Evolutionary conservation across 1,140 invertebrate genomes (phyloP).

Genomic region (Ceratosolen solmsi): DNA sequence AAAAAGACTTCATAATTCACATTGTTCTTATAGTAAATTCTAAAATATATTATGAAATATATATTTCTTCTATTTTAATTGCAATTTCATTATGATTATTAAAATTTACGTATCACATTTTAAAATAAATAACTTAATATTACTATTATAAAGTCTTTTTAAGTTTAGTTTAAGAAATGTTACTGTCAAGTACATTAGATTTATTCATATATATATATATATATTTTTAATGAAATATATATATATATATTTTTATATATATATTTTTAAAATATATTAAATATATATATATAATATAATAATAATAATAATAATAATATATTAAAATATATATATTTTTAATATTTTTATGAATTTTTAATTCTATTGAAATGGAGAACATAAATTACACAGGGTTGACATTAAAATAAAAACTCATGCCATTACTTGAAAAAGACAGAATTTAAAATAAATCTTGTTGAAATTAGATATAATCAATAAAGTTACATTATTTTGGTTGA

Average conservation of each 20-base stretch:
- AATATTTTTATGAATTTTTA: neutral
- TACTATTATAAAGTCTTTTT: slow-evolving; percentile 21
- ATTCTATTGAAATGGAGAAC: neutral
- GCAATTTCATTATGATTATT: no score
- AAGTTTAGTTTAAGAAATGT: neutral
- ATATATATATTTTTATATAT: no score
- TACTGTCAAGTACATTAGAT: no score
- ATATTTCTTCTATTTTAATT: no score
- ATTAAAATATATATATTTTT: no score
- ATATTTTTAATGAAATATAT: slow-evolving; percentile 26
- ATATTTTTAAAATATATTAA: slow-evolving; percentile 3
- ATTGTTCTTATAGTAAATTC: no score
- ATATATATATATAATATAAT: slow-evolving; percentile 22
- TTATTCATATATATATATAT: no score
- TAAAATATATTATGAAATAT: no score
- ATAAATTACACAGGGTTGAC: neutral
- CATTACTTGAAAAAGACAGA: slow-evolving; percentile 72
- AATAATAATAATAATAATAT: no score
- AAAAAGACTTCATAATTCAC: no score
- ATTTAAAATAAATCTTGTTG: slow-evolving; percentile 55
- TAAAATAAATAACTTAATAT: neutral
- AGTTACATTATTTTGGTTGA: neutral
- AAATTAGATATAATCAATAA: no score
- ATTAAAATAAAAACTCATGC: slow-evolving; percentile 65
- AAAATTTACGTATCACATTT: no score